Evolutionary conservation across 2,113 vertebrate genomes (phyloP).

Genomic region (Nyctereutes procyonoides): DNA sequence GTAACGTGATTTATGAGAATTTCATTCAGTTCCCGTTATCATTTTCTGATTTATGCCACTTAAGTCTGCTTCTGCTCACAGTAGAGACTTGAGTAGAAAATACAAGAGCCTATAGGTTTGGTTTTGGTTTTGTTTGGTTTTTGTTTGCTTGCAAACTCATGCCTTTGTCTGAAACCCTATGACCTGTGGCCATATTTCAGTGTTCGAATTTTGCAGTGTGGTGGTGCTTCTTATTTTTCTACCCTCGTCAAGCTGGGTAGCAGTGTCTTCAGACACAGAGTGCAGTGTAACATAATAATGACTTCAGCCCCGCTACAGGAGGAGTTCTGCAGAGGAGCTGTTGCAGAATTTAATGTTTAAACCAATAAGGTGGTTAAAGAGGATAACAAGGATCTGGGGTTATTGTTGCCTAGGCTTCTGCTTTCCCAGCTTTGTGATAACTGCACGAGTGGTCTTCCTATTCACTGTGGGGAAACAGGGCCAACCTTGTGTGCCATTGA

Average conservation of each 20-base stretch:
- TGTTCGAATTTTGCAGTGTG: slow-evolving; percentile 55
- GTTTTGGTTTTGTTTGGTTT: neutral
- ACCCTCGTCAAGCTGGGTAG: slow-evolving; percentile 26
- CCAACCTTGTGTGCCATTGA: neutral
- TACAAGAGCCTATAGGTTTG: slow-evolving; percentile 34
- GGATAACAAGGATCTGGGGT: neutral
- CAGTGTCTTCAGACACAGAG: neutral
- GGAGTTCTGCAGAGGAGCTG: neutral
- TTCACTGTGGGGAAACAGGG: neutral
- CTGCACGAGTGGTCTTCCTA: neutral
- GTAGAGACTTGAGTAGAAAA: slow-evolving; percentile 52
- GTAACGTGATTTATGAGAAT: slow-evolving; percentile 78
- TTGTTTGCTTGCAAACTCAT: neutral
- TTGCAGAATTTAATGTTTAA: slow-evolving; percentile 54
- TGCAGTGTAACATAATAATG: slow-evolving; percentile 1
- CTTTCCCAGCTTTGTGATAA: neutral
- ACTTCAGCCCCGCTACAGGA: neutral
- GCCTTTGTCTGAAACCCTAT: slow-evolving; percentile 49
- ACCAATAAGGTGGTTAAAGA: neutral
- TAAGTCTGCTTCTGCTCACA: neutral
- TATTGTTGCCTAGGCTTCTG: neutral
- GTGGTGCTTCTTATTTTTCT: slow-evolving; percentile 43
- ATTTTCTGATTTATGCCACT: slow-evolving; percentile 74
- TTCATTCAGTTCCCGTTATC: slow-evolving; percentile 72
- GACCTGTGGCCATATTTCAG: slow-evolving; percentile 35